phyloP scores from a whole-genome alignment of 2,113 vertebrate genomes.

The Pterocles orientalis region DNA sequence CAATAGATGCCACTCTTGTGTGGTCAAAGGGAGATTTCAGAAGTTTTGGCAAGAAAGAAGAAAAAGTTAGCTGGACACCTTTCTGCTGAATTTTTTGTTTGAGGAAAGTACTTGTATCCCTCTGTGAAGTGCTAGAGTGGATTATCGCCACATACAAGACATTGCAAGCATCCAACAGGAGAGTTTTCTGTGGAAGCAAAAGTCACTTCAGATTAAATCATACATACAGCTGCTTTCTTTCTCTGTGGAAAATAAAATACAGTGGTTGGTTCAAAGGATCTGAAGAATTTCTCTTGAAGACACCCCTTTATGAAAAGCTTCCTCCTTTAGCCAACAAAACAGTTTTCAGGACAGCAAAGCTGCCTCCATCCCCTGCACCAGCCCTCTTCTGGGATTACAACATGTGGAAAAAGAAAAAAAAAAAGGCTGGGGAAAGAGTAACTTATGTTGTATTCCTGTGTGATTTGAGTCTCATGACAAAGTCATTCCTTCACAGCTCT shows the following conservation, averaged over 20 bases:
- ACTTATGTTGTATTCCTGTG: background rate
- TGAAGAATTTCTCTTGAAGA: background rate
- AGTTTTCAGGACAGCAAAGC: background rate
- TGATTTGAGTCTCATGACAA: background rate
- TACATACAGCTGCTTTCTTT: background rate
- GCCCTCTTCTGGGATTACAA: background rate
- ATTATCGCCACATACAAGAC: background rate
- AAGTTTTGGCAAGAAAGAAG: background rate
- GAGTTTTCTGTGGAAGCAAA: background rate
- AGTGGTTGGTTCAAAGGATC: background rate
- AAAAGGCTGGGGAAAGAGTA: background rate
- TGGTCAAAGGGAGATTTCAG: background rate
- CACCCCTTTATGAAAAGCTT: background rate
- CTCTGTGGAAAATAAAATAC: background rate
- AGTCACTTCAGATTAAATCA: background rate
- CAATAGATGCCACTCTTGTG: background rate
- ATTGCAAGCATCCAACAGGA: background rate
- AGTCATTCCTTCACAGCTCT: background rate
- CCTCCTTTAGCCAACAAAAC: background rate
- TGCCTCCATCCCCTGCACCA: background rate
- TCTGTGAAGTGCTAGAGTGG: background rate
- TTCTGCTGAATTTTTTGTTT: background rate
- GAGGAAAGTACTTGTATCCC: background rate
- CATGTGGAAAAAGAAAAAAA: background rate
- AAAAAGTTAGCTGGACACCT: rapidly evolving